These are phyloP conservation scores for Rhamnusium bicolor DNA, from an alignment of 2,888 invertebrate species.

Conservation along the genomic window DNA sequence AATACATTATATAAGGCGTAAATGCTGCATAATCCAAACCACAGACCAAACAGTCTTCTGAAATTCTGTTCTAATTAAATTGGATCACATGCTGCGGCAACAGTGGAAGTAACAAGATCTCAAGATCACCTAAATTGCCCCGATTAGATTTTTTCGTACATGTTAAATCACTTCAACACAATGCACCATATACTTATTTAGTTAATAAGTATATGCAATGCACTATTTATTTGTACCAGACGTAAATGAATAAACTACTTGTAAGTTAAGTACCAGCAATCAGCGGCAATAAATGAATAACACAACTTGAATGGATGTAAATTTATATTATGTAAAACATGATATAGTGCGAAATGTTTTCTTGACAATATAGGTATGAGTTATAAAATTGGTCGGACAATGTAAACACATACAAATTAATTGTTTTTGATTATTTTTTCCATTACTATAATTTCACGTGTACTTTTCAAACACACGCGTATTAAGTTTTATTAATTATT, in stretches of 20 bases:
- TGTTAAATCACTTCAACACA: neutral
- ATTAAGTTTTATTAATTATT: no score
- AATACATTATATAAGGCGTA: neutral
- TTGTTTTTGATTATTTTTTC: no score
- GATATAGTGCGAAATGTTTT: neutral
- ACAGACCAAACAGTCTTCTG: neutral
- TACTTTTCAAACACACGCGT: no score
- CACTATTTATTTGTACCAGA: neutral
- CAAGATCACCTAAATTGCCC: neutral
- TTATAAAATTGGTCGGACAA: no score
- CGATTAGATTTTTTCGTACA: neutral
- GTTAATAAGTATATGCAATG: no score
- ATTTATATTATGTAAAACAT: slow-evolving; percentile 2
- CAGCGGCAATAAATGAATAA: slow-evolving; percentile 2
- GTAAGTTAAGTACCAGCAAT: neutral
- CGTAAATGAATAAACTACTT: slow-evolving; percentile 1
- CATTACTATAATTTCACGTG: no score
- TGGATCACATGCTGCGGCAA: neutral
- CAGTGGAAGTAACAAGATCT: neutral
- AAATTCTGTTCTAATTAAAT: neutral
- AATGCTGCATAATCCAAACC: neutral
- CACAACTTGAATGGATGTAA: slow-evolving; percentile 7
- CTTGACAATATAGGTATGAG: no score
- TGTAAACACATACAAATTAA: no score
- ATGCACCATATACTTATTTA: slow-evolving; percentile 1